Base-by-base conservation (phyloP, 2,888 invertebrate species). In the Psococerastis gibbosa region DNA sequence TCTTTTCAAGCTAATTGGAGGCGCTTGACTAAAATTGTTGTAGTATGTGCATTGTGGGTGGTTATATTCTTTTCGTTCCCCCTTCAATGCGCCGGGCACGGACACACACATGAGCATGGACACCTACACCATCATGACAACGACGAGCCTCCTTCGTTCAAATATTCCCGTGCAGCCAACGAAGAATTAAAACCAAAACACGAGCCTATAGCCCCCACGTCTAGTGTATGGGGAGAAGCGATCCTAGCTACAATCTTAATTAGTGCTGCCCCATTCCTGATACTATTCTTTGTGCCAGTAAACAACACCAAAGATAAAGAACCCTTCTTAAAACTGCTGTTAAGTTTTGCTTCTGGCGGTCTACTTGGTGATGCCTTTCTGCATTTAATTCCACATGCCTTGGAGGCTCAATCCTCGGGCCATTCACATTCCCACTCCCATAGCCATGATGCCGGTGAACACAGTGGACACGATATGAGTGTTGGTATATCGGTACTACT, bases 331-430 rank as follows among this genome's bases (percentile, higher is more conserved):
- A 97, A 95, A 65, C 73, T 95, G 47, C 68, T 94, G 41, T 62
- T 94, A 35, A 87, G 89, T 13, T 94, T 94, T 63, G 94, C 92
- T 1, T 89, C 92, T 2, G 91, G 94, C 34, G 91, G 98, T 35
- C 69, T 99, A 11, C 69, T 99, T 1, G 98, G 98, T 5, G 98
- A 99, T 67, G 97, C 98, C 0, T 99, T 99, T 62, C 70, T 99
- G 4, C 98, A 99, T 65, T 67, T 99, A 49, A 98, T 99, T 57
- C 98, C 98, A 1, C 98, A 99, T 63, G 94, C 98, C 38, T 71
- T 79, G 22, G 68, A 68, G 50, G 72, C 75, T 0, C 69, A 71
- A 45, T 56, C 56, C 0, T 63, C 66, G 49, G 58, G 54, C 2
- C 55, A 56, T 1, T 49, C 44, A 5, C 31, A 46, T 13, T 49